These are phyloP conservation scores for Lithophane ornitopus DNA, from an alignment of 2,888 invertebrate species.

Conservation along the genomic window DNA sequence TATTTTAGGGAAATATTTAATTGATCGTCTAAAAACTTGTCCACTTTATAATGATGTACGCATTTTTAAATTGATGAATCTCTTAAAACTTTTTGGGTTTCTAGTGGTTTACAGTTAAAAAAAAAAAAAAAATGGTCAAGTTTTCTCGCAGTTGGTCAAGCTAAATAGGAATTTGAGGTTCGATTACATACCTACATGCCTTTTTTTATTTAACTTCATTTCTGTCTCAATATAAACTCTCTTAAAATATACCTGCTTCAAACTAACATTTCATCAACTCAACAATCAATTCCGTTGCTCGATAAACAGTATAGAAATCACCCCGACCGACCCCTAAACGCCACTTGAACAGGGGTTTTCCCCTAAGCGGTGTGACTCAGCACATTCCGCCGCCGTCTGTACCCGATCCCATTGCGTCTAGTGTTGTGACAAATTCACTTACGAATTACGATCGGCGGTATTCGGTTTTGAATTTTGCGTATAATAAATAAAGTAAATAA, in stretches of 20 bases:
- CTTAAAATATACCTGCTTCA: constrained; percentile 12
- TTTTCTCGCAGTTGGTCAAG: background rate
- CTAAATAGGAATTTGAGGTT: background rate
- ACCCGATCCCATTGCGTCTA: constrained; percentile 55
- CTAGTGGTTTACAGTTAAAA: background rate
- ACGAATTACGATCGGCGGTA: constrained; percentile 27
- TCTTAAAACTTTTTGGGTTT: too few relatives aligned
- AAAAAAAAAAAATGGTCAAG: too few relatives aligned
- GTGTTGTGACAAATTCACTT: constrained; percentile 65
- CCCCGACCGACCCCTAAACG: constrained; percentile 42
- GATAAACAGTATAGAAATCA: constrained; percentile 55
- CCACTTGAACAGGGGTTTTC: constrained; percentile 61
- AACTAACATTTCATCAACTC: constrained; percentile 48
- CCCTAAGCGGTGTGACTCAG: constrained; percentile 75
- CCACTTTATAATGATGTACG: too few relatives aligned
- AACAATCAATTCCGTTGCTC: constrained; percentile 49
- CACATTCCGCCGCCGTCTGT: constrained; percentile 78
- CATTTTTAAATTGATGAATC: too few relatives aligned
- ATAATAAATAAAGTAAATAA: too few relatives aligned
- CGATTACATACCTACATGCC: background rate
- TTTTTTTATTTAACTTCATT: background rate
- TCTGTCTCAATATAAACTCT: background rate
- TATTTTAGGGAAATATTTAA: background rate
- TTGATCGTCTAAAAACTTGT: background rate
- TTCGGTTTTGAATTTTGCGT: constrained; percentile 17